These are phyloP conservation scores for Bombus pascuorum DNA, from an alignment of 1,140 invertebrate genomes.

Conservation along the genomic window DNA sequence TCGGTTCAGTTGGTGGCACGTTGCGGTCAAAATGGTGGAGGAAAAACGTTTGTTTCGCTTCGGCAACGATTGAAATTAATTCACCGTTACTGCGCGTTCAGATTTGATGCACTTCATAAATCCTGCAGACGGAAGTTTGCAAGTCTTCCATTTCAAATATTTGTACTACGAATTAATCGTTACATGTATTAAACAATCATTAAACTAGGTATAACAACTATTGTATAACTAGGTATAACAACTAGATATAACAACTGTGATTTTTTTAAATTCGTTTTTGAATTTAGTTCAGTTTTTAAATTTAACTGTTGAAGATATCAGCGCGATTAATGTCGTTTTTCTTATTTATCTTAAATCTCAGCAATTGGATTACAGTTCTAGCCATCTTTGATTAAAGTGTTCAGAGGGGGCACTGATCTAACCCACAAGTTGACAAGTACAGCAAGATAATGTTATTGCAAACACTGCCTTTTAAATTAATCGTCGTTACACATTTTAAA, in stretches of 20 bases:
- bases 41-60: background rate
- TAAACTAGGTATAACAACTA: accelerated
- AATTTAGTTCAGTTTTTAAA: accelerated
- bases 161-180: too few relatives aligned
- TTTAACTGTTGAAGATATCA: too few relatives aligned
- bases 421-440: too few relatives aligned
- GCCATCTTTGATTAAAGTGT: accelerated
- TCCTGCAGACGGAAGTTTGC: background rate
- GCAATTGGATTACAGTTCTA: background rate
- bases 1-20: background rate
- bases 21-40: constrained; percentile 12
- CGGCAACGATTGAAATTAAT: constrained; percentile 6
- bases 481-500: background rate
- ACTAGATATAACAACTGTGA: accelerated
- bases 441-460: too few relatives aligned
- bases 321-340: accelerated
- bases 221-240: too few relatives aligned
- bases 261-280: background rate
- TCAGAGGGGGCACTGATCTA: accelerated
- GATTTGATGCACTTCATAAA: background rate
- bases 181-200: background rate
- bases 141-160: too few relatives aligned
- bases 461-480: too few relatives aligned
- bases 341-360: too few relatives aligned
- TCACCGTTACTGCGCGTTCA: background rate